phyloP scores from a whole-genome alignment of 2,888 invertebrate species.

The Athetis lepigone region DNA sequence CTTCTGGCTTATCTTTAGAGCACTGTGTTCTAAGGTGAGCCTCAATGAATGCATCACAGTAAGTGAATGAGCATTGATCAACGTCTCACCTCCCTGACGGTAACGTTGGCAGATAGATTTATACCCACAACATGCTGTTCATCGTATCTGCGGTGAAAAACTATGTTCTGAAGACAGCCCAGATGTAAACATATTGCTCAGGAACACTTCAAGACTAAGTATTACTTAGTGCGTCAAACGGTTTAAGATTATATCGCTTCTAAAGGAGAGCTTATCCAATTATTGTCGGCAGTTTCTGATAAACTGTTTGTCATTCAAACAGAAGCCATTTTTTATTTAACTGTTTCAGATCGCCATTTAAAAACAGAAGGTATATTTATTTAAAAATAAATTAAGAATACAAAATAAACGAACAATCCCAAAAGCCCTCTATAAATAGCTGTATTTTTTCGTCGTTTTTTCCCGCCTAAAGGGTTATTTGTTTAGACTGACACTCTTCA shows the following conservation, averaged over 20 bases:
- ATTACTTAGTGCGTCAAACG: not conserved
- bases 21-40: not conserved
- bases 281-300: no score
- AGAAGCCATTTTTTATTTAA: no score
- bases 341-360: not conserved
- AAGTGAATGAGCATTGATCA: slow-evolving; percentile 41
- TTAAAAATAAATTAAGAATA: slow-evolving; percentile 17
- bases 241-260: slow-evolving; percentile 1
- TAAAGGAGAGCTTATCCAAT: not conserved
- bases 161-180: slow-evolving; percentile 3
- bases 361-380: slow-evolving; percentile 7
- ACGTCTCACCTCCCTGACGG: slow-evolving; percentile 33
- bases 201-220: slow-evolving; percentile 3
- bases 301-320: no score
- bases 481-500: slow-evolving; percentile 46
- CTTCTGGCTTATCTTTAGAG: no score
- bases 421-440: slow-evolving; percentile 27
- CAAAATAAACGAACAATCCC: not conserved
- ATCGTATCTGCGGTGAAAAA: slow-evolving; percentile 33
- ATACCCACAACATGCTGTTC: slow-evolving; percentile 24
- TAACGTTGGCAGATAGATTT: slow-evolving; percentile 38
- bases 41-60: slow-evolving; percentile 12
- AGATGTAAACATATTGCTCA: slow-evolving; percentile 15
- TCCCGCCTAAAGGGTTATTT: slow-evolving; percentile 50
- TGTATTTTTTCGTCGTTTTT: slow-evolving; percentile 41